Evolutionary conservation across 1,140 invertebrate genomes (phyloP).

Genomic region (Drosophila repleta): DNA sequence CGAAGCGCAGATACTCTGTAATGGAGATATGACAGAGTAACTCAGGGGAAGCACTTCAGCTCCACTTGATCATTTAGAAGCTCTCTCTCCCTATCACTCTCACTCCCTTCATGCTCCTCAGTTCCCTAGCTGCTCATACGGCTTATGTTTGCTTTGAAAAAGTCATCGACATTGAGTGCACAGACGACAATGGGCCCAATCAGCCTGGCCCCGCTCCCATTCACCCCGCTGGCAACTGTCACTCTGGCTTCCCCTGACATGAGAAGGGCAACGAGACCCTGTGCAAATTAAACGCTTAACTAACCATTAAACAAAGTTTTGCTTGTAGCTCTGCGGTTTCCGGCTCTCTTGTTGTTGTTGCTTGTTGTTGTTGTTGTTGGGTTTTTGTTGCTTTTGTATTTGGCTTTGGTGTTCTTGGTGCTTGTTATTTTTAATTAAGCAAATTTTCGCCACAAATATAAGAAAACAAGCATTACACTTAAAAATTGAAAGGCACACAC

Average conservation of each 20-base stretch:
- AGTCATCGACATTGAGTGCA: conserved; percentile 33
- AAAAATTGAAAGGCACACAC: conserved; percentile 39
- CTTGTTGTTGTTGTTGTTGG: conserved; percentile 45
- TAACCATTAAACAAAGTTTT: conserved; percentile 80
- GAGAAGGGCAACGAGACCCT: conserved; percentile 17
- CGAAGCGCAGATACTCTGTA: not conserved
- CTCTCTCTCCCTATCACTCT: too few species aligned
- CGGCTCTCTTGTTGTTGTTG: conserved; percentile 23
- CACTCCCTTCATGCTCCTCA: too few species aligned
- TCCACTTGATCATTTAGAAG: too few species aligned
- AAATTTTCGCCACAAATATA: conserved; percentile 74
- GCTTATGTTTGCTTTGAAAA: conserved; percentile 43
- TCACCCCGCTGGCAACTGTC: not conserved
- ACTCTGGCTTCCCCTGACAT: not conserved
- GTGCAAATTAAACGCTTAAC: conserved; percentile 79
- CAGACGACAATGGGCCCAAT: conserved; percentile 27
- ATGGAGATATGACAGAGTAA: not conserved
- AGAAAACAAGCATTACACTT: conserved; percentile 57
- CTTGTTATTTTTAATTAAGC: conserved; percentile 81
- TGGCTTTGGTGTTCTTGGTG: conserved; percentile 26
- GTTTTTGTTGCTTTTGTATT: conserved; percentile 31
- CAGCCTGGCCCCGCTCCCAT: not conserved
- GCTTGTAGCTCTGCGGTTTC: conserved; percentile 75
- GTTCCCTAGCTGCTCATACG: conserved; percentile 1
- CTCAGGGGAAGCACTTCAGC: too few species aligned